Evolutionary conservation across 2,888 invertebrate species (phyloP).

Genomic region (Brachypterus glaber): DNA sequence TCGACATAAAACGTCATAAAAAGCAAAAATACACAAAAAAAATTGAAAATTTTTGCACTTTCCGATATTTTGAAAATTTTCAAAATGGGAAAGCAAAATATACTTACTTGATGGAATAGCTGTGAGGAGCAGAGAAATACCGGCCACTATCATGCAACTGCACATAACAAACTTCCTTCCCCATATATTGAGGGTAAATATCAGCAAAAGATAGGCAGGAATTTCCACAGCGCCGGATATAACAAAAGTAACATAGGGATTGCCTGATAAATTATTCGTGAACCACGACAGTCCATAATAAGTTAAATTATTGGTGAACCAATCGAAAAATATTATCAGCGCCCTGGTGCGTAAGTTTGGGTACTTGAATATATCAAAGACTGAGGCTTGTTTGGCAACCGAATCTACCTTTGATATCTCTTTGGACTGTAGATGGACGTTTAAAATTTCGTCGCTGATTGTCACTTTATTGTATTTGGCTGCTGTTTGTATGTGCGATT

Average conservation of each 20-base stretch:
- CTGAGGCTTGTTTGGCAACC: constrained; percentile 30
- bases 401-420: constrained; percentile 32
- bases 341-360: constrained; percentile 56
- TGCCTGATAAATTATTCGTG: constrained; percentile 60
- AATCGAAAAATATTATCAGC: constrained; percentile 62
- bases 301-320: constrained; percentile 68
- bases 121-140: constrained; percentile 49
- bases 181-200: constrained; percentile 59
- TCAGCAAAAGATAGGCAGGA: constrained; percentile 58
- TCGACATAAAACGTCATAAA: no score
- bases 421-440: constrained; percentile 43
- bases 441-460: constrained; percentile 46
- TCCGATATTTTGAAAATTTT: no score
- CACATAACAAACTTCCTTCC: constrained; percentile 60
- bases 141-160: constrained; percentile 57
- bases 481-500: constrained; percentile 50
- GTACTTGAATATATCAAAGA: constrained; percentile 49
- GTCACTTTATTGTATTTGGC: constrained; percentile 56
- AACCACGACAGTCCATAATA: constrained; percentile 74
- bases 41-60: no score
- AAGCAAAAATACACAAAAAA: no score
- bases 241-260: constrained; percentile 62
- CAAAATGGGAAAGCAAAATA: no score
- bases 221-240: constrained; percentile 68
- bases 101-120: constrained; percentile 48